Base-by-base conservation (phyloP, 2,888 invertebrate genomes). In the Clanis bilineata region DNA sequence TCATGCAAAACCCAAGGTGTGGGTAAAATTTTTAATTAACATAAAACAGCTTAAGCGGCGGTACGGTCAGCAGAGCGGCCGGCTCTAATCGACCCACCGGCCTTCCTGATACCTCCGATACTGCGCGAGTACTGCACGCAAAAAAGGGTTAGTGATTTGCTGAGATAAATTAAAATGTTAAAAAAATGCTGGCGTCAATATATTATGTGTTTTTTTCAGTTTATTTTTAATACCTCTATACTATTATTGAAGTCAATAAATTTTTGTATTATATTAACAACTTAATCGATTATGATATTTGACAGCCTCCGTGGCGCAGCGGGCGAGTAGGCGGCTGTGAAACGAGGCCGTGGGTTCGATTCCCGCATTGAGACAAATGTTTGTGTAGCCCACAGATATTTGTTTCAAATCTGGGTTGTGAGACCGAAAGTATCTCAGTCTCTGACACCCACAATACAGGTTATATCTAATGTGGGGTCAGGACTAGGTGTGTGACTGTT, bases 91-190 rank as follows among this genome's bases (percentile, higher is more conserved):
- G 83, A 79, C 82, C 74, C 73, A 70, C 70, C 81, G 82, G 83
- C 83, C 85, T 82, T 83, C 83, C 83, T 82, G 81, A 84, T 83
- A 81, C 82, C 81, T 78, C 79, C 80, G 82, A 85, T 84, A 83
- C 80, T 72, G 68, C 63, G 73, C 71, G 66, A 62, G 76, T 78
- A 80, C 41, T 47, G 79, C 70, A 58, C 18, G 76, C 81, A 83
- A 55, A 80, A 72, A 62, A 69, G 59, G 43, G n/a, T 39, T 18
- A 2, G 28, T 32, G 18, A 51, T 51, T 28, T 15, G 36, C 32
- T 7, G 32, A 36, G 36, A 36, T 36, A 36, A 12, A 12, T 7
- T 12, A 36, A 36, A 6, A 3, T 36, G 9, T 36, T 36, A 12
- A 9, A 36, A 3, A 7, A 3, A 9, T 36, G n/a, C n/a, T n/a